Percentiles rank a stretch among this genome's conserved stretches.
phyloP scores from a whole-genome alignment of 2,888 invertebrate species.

The Himalopsyche kuldschensis region DNA sequence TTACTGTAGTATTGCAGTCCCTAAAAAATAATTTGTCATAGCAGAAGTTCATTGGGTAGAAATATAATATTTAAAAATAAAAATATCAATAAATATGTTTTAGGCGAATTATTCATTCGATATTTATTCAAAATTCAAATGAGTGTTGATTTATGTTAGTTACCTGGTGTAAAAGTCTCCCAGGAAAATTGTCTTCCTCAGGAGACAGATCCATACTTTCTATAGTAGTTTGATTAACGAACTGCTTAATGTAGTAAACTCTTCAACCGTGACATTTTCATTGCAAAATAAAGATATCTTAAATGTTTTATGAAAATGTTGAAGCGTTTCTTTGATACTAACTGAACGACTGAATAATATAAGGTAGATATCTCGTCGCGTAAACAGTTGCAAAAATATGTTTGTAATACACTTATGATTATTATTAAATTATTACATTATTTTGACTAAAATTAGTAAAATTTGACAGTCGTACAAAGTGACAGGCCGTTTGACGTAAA shows the following conservation, averaged over 20 bases:
- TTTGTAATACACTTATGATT: neutral
- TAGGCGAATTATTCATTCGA: neutral
- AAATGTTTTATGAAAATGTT: neutral
- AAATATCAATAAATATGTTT: neutral
- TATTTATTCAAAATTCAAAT: neutral
- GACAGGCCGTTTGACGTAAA: neutral
- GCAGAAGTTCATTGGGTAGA: no score
- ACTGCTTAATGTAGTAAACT: neutral
- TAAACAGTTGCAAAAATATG: no score
- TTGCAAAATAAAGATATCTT: neutral
- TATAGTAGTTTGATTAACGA: conserved; percentile 16
- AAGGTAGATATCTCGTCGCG: no score
- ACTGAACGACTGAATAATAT: no score
- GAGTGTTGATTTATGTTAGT: neutral
- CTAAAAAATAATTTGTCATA: no score
- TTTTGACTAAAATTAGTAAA: neutral
- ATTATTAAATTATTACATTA: neutral
- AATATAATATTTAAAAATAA: no score
- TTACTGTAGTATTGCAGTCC: no score
- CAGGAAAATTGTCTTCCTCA: conserved; percentile 80
- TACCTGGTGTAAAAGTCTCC: conserved; percentile 76
- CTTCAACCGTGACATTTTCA: neutral
- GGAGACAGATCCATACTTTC: conserved; percentile 67
- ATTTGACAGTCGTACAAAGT: neutral
- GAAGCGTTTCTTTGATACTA: neutral